Conservation (phyloP, 1,140 invertebrate species). For the Drosophila pruinosa region DNA sequence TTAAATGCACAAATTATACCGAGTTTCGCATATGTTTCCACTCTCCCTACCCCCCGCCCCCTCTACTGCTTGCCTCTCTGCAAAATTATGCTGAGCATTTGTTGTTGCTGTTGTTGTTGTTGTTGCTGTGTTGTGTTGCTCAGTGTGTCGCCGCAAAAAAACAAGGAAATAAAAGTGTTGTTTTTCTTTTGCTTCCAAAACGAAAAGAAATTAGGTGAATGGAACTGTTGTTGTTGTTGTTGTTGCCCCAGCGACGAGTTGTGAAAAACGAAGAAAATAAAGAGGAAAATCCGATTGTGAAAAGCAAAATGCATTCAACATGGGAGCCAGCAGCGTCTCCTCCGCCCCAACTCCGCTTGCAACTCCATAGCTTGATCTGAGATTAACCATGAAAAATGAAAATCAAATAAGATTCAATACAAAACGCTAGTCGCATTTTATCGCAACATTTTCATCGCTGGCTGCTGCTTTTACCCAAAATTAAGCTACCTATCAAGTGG, state of each 20-base stretch:
- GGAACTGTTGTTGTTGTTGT: conserved; percentile 33
- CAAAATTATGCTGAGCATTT: conserved; percentile 33
- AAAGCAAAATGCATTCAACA: conserved; percentile 34
- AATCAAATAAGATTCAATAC: conserved; percentile 36
- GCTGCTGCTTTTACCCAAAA: conserved; percentile 34
- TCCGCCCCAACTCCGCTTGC: background rate
- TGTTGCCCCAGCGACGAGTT: background rate
- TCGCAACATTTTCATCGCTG: conserved; percentile 52
- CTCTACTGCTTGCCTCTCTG: background rate
- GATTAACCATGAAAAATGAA: conserved; percentile 45
- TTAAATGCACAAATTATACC: conserved; percentile 70
- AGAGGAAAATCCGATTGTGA: conserved; percentile 14
- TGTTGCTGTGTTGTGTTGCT: conserved; percentile 36
- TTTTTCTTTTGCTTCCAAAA: conserved; percentile 36
- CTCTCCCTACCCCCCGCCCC: background rate
- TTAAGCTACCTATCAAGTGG: background rate
- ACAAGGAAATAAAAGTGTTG: conserved; percentile 68
- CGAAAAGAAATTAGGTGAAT: conserved; percentile 68
- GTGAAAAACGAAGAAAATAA: conserved; percentile 14
- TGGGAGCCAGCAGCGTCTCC: background rate
- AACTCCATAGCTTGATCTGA: conserved; percentile 35
- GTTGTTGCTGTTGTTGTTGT: conserved; percentile 37
- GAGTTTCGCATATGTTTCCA: conserved; percentile 23
- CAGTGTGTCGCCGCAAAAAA: conserved; percentile 50
- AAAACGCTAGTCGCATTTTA: conserved; percentile 39